These are phyloP conservation scores for Fratercula arctica DNA, from an alignment of 2,797 vertebrate species.

Conservation along the genomic window DNA sequence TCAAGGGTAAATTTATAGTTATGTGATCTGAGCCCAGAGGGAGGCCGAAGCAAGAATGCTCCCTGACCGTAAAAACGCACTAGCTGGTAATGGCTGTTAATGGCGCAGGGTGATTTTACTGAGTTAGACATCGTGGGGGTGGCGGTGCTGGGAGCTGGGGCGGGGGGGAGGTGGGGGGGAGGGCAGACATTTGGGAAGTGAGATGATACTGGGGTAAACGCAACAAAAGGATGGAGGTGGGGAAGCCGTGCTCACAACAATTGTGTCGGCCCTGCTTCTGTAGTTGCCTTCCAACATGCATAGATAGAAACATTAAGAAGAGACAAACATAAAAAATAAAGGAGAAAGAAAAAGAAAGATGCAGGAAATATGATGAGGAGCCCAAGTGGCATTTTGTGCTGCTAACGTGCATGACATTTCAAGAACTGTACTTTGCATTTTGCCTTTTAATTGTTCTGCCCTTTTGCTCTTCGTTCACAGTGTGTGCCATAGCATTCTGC, in stretches of 20 bases:
- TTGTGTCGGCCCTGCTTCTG: not conserved
- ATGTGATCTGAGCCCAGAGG: slow-evolving; percentile 69
- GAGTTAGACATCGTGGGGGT: slow-evolving; percentile 16
- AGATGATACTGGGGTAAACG: slow-evolving; percentile 1
- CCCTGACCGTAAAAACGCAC: slow-evolving; percentile 83
- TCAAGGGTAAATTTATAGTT: slow-evolving; percentile 78
- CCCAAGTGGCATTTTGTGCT: slow-evolving; percentile 6
- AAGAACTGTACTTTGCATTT: slow-evolving; percentile 13
- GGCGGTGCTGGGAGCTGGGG: not conserved
- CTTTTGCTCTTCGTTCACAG: not conserved
- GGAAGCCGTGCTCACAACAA: not conserved
- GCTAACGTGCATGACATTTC: slow-evolving; percentile 27
- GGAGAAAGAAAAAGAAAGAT: not conserved
- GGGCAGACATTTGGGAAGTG: not conserved
- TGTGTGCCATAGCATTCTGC: not conserved
- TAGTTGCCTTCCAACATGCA: not conserved
- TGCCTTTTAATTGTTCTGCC: slow-evolving; percentile 31
- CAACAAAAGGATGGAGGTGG: not conserved
- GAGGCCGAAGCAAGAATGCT: slow-evolving; percentile 79
- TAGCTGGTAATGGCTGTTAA: slow-evolving; percentile 81
- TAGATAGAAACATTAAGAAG: not conserved
- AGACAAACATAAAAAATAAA: not conserved
- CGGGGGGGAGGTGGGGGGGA: not conserved
- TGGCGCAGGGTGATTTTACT: slow-evolving; percentile 66
- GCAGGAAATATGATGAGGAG: not conserved